Percentiles rank a stretch among this genome's conserved stretches.
phyloP scores from a whole-genome alignment of 2,797 vertebrate genomes.

The Phalanger gymnotis region DNA sequence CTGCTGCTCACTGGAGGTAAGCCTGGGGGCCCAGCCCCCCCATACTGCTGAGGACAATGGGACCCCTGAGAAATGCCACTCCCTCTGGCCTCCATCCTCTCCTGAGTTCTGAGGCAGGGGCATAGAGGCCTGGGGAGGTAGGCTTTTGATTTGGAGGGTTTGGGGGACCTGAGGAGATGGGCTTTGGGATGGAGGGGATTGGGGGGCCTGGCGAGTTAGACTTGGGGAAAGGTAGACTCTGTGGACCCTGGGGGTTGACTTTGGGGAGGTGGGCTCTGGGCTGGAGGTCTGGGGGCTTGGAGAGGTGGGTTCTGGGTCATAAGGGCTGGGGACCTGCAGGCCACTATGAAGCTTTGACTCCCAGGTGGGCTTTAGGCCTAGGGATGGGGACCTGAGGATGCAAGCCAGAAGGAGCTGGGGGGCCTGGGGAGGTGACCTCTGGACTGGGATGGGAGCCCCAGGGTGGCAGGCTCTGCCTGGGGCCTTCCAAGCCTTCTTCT shows the following conservation, averaged over 20 bases:
- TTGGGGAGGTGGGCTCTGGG: too few species aligned
- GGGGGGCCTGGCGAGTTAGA: background rate
- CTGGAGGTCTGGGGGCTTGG: too few species aligned
- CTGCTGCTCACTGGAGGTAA: background rate
- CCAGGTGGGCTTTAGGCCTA: background rate
- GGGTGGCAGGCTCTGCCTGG: background rate
- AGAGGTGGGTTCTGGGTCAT: background rate
- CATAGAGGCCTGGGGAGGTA: background rate
- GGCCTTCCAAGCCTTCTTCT: background rate
- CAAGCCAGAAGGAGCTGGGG: background rate
- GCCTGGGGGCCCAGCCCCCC: background rate
- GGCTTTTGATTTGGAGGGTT: accelerated
- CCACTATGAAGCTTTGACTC: too few species aligned
- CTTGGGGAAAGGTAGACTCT: background rate
- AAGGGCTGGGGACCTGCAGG: background rate
- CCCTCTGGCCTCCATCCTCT: too few species aligned
- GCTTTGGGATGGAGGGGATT: background rate
- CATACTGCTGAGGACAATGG: background rate
- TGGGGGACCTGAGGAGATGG: background rate
- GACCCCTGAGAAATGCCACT: too few species aligned
- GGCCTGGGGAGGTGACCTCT: too few species aligned
- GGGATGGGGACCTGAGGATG: background rate
- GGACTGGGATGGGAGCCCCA: too few species aligned
- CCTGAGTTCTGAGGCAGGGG: background rate
- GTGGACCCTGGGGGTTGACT: accelerated